Evolutionary conservation across 30 jellyfish, hydroid and myxozoan species (phyloP).

Genomic region (Aurelia coerulea): DNA sequence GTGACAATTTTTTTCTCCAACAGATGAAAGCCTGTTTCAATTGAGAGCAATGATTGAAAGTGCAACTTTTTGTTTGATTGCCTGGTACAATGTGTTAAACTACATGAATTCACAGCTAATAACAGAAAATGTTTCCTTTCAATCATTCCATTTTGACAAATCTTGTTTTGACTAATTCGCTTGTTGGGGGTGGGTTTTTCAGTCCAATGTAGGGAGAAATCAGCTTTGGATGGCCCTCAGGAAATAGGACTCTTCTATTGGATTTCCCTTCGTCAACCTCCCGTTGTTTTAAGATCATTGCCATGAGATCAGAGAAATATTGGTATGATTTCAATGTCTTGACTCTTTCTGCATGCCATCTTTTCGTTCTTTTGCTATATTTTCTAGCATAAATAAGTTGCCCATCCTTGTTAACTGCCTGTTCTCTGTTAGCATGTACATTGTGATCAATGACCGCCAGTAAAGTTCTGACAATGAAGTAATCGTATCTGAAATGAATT

Average conservation of each 20-base stretch:
- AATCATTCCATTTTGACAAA: background rate
- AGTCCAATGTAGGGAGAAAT: conserved; percentile 22
- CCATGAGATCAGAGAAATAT: background rate
- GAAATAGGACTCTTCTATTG: background rate
- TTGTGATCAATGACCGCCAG: too few relatives aligned
- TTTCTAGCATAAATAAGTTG: too few relatives aligned
- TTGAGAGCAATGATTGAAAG: too few relatives aligned
- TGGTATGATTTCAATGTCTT: conserved; percentile 8
- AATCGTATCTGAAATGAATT: too few relatives aligned
- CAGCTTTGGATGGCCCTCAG: background rate
- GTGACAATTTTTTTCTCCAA: too few relatives aligned
- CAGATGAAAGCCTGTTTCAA: too few relatives aligned
- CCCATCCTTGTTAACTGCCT: too few relatives aligned
- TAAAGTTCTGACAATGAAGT: too few relatives aligned
- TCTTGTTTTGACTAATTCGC: conserved; percentile 10
- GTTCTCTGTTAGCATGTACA: too few relatives aligned
- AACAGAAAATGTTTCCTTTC: background rate
- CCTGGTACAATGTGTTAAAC: too few relatives aligned
- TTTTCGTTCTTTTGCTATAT: background rate
- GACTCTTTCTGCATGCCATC: conserved; percentile 30
- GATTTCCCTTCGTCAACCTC: conserved; percentile 4
- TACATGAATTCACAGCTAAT: too few relatives aligned
- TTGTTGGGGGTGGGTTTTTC: conserved; percentile 35
- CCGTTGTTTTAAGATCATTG: conserved; percentile 13
- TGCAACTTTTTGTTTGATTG: too few relatives aligned